Base-by-base conservation (phyloP, 2,888 invertebrate species). In the Pristionchus exspectatus region DNA sequence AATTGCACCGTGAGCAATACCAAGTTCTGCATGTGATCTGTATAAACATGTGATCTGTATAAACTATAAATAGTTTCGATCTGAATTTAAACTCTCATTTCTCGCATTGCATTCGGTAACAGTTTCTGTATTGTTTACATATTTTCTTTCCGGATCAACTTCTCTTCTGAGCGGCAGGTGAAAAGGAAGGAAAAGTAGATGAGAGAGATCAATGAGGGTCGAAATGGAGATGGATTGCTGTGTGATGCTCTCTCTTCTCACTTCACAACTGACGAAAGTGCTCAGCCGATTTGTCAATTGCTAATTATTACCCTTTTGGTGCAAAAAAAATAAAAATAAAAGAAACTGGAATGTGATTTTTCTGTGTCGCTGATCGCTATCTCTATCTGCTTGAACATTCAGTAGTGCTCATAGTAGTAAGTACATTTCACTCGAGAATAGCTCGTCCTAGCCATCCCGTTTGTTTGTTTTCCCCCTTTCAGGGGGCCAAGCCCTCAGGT, bases 161-260 rank as follows among this genome's bases (percentile, higher is more conserved):
- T n/a, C n/a, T 24, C n/a, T 63, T 9, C 63, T 63, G 63, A 81
- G 81, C 50, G 44, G 44, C 81, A 50, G 50, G 81, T 81, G 81
- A 81, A 54, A 81, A 44, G 81, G 18, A 54, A 27, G 18, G 27
- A 77, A 81, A 54, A 27, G 81, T 38, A 54, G 54, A 81, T 27
- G 50, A 18, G 72, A 72, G 81, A 81, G 81, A 81, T 81, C 18
- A 81, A 50, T n/a, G 81, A 81, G 81, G 81, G 81, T 30, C 33
- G 81, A 81, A 81, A 81, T 81, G 81, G 81, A 81, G 81, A 81
- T 81, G 81, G 81, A 81, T 81, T 33, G 81, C 81, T 50, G 81
- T 81, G 81, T 81, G 81, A 81, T 81, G 14, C 50, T 81, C 81
- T 7, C 50, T 18, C 81, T 54, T 50, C 81, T 44, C 44, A 72